Evolutionary conservation across 2,888 invertebrate genomes (phyloP).

Genomic region (Lochmaea crataegi): DNA sequence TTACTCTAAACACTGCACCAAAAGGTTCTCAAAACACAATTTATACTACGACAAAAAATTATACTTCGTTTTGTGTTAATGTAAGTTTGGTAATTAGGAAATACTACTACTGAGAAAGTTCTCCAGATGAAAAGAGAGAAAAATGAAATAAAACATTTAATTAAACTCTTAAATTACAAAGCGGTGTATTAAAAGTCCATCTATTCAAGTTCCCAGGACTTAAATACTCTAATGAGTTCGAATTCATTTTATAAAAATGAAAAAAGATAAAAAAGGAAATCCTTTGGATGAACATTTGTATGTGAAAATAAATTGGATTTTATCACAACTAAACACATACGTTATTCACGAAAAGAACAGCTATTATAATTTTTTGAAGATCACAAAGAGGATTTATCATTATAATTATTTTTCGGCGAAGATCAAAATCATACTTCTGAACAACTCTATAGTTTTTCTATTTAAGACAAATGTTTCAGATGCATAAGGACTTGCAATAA

Average conservation of each 20-base stretch:
- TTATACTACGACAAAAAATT: not conserved
- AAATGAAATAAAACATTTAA: not conserved
- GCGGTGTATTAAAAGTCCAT: not conserved
- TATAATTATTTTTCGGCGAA: no score
- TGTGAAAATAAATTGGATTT: not conserved
- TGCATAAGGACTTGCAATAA: no score
- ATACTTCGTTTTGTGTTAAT: not conserved
- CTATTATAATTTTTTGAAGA: no score
- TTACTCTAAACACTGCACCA: no score
- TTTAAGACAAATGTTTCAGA: no score
- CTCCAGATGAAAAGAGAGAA: not conserved
- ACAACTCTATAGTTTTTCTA: no score
- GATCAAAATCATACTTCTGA: no score
- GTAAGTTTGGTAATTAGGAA: not conserved
- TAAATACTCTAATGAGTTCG: not conserved
- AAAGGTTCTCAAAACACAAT: no score
- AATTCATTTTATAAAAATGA: not conserved
- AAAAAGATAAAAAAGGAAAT: not conserved
- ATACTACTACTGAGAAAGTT: not conserved
- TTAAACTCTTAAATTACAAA: not conserved
- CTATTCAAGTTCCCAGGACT: not conserved
- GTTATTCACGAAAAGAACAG: not conserved
- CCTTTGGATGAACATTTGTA: not conserved
- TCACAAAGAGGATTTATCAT: no score
- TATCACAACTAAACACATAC: not conserved